Conservation (phyloP, 2,113 vertebrate species). For the Phaetusa simplex region DNA sequence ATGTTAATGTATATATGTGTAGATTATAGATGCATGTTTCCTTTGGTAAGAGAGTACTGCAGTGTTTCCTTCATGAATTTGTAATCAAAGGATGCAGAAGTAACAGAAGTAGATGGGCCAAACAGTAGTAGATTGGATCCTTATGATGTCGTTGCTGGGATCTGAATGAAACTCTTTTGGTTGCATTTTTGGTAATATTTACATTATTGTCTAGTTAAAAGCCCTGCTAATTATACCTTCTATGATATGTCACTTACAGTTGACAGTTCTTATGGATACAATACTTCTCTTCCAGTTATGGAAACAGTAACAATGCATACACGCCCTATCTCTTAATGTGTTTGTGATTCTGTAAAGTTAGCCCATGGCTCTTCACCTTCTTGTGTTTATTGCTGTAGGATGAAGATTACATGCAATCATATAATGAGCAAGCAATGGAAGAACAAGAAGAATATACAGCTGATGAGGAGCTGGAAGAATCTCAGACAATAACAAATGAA, state of each 20-base stretch:
- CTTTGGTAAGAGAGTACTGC: background rate
- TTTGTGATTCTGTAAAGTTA: background rate
- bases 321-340: fast-evolving
- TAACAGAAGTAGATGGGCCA: background rate
- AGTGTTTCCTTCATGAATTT: background rate
- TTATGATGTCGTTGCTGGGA: background rate
- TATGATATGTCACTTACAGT: background rate
- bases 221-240: background rate
- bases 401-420: conserved; percentile 83
- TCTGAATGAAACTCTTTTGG: background rate
- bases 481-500: conserved; percentile 76
- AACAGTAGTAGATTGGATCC: background rate
- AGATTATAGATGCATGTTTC: background rate
- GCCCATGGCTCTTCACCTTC: background rate
- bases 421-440: conserved; percentile 68
- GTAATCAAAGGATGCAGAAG: background rate
- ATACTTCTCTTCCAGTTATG: background rate
- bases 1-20: background rate
- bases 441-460: conserved; percentile 73
- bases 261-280: background rate
- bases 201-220: background rate
- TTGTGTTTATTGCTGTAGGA: conserved; percentile 69
- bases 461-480: conserved; percentile 74
- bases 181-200: background rate
- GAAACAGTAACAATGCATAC: background rate